A percentile compares a stretch with the other conserved stretches of the same genome.
phyloP scores from a whole-genome alignment of 2,888 invertebrate species.

The Dasysyrphus albostriatus region DNA sequence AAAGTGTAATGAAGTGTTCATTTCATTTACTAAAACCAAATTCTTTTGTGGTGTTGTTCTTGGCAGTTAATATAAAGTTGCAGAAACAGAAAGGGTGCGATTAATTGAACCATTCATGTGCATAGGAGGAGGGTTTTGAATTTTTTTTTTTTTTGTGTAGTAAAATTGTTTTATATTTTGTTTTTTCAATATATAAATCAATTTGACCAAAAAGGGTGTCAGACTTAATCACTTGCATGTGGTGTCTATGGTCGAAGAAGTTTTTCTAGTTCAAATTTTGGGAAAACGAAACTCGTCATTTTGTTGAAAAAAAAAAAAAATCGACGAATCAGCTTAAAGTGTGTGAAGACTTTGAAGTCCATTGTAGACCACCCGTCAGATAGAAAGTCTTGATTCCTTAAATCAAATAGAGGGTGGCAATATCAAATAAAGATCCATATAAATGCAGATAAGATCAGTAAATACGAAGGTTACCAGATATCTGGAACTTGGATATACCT shows the following conservation, averaged over 20 bases:
- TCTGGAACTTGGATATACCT: too few relatives aligned
- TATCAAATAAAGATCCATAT: too few relatives aligned
- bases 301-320: neutral
- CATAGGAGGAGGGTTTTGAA: conserved; percentile 1
- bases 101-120: conserved; percentile 33
- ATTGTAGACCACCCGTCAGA: too few relatives aligned
- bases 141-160: neutral
- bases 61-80: conserved; percentile 31
- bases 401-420: too few relatives aligned
- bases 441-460: too few relatives aligned
- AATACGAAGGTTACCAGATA: too few relatives aligned
- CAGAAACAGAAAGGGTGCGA: conserved; percentile 58
- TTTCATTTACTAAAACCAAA: neutral
- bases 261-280: neutral
- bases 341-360: too few relatives aligned
- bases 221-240: conserved; percentile 33
- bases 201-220: conserved; percentile 25
- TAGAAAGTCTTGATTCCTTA: too few relatives aligned
- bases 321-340: too few relatives aligned
- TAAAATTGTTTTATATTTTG: neutral
- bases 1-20: conserved; percentile 56
- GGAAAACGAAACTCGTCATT: neutral
- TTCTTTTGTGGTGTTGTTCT: conserved; percentile 43
- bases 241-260: neutral
- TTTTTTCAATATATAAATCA: conserved; percentile 9